A percentile compares a stretch with the other conserved stretches of the same genome.
Conservation (phyloP, 2,888 invertebrate genomes). For the Branchellion lobata region DNA sequence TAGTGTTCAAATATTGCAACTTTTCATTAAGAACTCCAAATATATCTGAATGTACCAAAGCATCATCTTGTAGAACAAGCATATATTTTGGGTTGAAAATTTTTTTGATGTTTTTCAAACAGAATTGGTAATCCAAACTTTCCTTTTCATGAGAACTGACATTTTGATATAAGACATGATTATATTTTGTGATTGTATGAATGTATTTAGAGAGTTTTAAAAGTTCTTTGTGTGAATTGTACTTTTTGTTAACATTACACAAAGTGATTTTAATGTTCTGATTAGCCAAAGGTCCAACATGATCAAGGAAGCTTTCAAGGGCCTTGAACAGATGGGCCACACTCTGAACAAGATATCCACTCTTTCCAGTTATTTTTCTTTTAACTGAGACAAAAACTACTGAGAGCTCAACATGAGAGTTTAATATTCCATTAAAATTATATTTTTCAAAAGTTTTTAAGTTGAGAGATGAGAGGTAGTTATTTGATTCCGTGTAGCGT, state of each 20-base stretch:
- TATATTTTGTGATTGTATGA: background rate
- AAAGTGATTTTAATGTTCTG: background rate
- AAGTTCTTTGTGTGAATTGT: background rate
- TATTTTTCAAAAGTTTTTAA: background rate
- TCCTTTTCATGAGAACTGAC: background rate
- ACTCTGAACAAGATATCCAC: background rate
- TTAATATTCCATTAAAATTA: background rate
- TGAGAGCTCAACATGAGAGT: background rate
- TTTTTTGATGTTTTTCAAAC: background rate
- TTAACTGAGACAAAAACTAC: background rate
- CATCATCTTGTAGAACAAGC: slow-evolving; percentile 11
- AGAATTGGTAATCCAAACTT: background rate
- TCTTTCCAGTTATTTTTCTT: background rate
- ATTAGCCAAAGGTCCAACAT: background rate
- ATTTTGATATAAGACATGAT: background rate
- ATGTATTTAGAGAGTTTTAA: background rate
- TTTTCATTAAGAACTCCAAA: background rate
- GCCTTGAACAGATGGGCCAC: background rate
- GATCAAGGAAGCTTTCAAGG: background rate
- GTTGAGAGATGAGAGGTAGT: background rate
- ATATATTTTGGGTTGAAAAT: background rate
- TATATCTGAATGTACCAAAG: background rate
- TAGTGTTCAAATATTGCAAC: background rate
- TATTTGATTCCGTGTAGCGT: background rate
- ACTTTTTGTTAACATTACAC: background rate